Conservation (phyloP, 2,797 vertebrate genomes). For the Trachurus trachurus region DNA sequence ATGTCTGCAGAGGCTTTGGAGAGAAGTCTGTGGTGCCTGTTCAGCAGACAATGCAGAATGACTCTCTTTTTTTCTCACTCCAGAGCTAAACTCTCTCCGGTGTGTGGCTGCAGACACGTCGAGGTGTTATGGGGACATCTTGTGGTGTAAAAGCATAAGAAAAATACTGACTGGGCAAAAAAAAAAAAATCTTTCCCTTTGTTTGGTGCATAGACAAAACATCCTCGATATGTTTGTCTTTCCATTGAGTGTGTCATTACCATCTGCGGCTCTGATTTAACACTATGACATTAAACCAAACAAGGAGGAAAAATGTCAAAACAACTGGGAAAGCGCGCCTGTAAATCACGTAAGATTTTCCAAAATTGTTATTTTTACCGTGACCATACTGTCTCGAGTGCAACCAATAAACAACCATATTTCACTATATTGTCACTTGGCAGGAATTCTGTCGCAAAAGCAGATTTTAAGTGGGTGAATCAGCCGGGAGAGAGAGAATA, state of each 20-base stretch:
- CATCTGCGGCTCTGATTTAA: constrained; percentile 26
- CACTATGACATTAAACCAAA: constrained; percentile 2
- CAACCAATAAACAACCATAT: constrained; percentile 32
- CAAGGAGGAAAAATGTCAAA: constrained; percentile 31
- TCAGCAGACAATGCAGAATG: not conserved
- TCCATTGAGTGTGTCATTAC: constrained; percentile 2
- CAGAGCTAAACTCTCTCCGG: not conserved
- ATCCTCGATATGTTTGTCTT: not conserved
- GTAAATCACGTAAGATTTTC: constrained; percentile 22
- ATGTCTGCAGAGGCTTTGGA: not conserved
- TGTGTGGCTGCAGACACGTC: not conserved
- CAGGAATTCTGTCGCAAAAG: constrained; percentile 50
- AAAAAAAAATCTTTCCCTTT: not conserved
- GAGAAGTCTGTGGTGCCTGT: not conserved
- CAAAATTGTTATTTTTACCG: constrained; percentile 27
- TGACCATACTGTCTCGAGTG: constrained; percentile 14
- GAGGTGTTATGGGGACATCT: constrained; percentile 66
- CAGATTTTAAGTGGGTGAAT: constrained; percentile 51
- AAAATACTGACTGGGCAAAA: not conserved
- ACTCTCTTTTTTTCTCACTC: not conserved
- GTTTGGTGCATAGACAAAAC: not conserved
- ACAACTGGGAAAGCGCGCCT: constrained; percentile 14
- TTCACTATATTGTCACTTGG: constrained; percentile 54
- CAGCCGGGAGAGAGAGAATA: constrained; percentile 37
- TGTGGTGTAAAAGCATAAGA: constrained; percentile 49